These are phyloP conservation scores for Egretta garzetta DNA, from an alignment of 2,113 vertebrate species.

Conservation along the genomic window DNA sequence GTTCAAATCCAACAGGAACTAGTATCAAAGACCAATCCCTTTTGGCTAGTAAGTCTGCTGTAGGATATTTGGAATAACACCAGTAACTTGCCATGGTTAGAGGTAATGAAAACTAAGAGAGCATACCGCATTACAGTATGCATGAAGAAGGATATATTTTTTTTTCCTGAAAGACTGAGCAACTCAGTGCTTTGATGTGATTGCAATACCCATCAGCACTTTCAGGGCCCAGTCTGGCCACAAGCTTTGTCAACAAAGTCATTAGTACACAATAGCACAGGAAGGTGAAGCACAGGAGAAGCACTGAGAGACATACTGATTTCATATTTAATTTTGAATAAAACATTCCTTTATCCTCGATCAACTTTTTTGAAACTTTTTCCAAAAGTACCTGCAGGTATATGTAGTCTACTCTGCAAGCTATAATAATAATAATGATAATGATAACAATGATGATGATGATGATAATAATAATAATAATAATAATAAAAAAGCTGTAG, in stretches of 20 bases:
- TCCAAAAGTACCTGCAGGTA: not conserved
- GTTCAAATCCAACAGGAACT: not conserved
- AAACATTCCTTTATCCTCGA: conserved; percentile 42
- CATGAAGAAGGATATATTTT: not conserved
- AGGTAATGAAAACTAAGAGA: not conserved
- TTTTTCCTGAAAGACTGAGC: not conserved
- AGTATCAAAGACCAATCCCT: not conserved
- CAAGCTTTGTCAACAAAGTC: not conserved
- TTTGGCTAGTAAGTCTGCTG: not conserved
- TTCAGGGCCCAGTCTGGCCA: not conserved
- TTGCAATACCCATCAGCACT: not conserved
- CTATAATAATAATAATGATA: not conserved
- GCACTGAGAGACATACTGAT: conserved; percentile 22
- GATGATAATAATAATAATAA: not conserved
- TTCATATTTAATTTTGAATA: conserved; percentile 37
- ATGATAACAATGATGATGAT: not conserved
- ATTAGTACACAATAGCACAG: not conserved
- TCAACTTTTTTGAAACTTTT: not conserved
- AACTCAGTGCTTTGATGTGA: not conserved
- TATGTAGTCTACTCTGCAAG: not conserved
- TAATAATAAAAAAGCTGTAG: not conserved
- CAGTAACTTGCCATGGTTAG: not conserved
- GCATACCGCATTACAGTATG: not conserved
- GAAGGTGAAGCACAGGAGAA: not conserved
- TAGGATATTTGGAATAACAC: not conserved